Evolutionary conservation across 2,113 vertebrate genomes (phyloP), one percentile per base, ranked within the genome.

Genomic region (Suncus etruscus): DNA sequence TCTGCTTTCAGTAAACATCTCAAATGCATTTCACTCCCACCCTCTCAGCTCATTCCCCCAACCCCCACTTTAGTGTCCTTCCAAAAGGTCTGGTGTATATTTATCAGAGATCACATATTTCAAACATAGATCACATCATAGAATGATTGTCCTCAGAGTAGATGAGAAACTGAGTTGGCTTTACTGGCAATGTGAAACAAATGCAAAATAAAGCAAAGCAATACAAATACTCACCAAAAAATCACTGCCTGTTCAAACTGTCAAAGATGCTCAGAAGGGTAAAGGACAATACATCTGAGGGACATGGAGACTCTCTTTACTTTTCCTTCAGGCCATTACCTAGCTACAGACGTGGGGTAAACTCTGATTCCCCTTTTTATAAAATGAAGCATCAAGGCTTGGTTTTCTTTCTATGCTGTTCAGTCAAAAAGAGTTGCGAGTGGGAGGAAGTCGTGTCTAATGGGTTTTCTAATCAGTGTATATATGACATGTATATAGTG

Each of bases 121-220:
- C 45, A 29, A 66, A 63, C 48, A 75, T 73, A 39, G 50, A 6
- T n/a, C 12, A 32, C 27, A 22, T 83, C 39, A 29, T 27, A 68
- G 39, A 4, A 18, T 29, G 73, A 75, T 78, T 48, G 47, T 50
- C 73, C 16, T 82, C 20, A 54, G 24, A 94, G 39, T 75, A 85
- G 73, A 25, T 69, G 90, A 74, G 82, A 6, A 20, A 54, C 3
- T 22, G 81, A 72, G 76, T 32, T 51, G 66, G 18, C 58, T 58
- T 95, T 32, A 10, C 50, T 75, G 27, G 50, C 69, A 91, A 84
- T 29, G 54, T 27, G 70, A 39, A 61, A 61, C 39, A 75, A 50
- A 45, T 31, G 45, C 27, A 75, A 94, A 92, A 79, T 8, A 89
- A 90, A 82, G 69, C 11, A 63, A 76, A 94, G 66, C 8, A 20